Conservation (phyloP, 1,140 invertebrate genomes). For the Mizuhopecten yessoensis region DNA sequence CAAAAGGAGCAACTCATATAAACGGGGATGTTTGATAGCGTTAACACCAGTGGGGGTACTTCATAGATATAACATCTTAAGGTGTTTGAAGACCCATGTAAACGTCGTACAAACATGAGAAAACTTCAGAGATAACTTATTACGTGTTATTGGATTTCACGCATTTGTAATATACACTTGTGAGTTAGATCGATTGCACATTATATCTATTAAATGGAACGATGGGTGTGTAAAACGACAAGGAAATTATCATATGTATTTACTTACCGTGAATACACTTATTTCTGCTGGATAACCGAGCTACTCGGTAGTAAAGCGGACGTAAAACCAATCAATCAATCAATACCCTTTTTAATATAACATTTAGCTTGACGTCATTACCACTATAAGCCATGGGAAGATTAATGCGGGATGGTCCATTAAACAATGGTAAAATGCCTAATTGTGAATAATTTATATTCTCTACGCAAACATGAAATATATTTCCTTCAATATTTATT, state of each 20-base stretch:
- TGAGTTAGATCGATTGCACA: no score
- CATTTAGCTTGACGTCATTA: no score
- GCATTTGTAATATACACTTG: background rate
- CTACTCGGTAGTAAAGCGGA: no score
- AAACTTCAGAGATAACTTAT: background rate
- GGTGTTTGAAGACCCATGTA: no score
- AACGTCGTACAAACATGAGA: background rate
- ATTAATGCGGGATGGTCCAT: background rate
- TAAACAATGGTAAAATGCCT: background rate
- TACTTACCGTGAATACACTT: background rate
- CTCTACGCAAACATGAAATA: background rate
- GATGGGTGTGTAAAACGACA: background rate
- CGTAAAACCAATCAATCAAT: background rate
- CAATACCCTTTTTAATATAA: no score
- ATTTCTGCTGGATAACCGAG: background rate
- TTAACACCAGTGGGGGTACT: no score
- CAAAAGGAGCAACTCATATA: no score
- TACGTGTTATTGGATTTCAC: background rate
- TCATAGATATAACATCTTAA: no score
- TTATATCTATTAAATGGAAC: background rate
- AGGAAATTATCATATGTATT: constrained; percentile 17
- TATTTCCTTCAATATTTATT: background rate
- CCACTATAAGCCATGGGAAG: no score
- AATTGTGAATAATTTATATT: background rate
- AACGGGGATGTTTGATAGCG: no score